Evolutionary conservation across 1,140 invertebrate genomes (phyloP), one percentile per base, ranked within the genome.

Genomic region (silkworm (Bombyx mori)): DNA sequence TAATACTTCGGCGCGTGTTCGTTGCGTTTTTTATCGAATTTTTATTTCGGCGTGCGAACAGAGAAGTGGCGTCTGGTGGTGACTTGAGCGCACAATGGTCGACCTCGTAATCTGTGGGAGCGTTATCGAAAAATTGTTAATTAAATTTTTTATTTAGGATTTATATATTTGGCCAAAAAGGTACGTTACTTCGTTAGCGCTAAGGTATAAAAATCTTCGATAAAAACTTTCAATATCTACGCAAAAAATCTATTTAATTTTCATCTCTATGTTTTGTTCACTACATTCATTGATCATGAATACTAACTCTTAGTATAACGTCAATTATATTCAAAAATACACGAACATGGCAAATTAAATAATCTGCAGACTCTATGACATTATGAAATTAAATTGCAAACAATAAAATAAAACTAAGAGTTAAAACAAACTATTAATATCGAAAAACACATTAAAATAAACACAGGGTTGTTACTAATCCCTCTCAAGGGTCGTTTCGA

Each of bases 21-120:
- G 68, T 44, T 60, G 63, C 68, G 66, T 76, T 85, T 83, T 86
- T 86, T 85, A 83, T 84, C 69, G 76, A 78, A 67, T 77, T 77
- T 82, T 80, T 77, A 73, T 79, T 78, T 73, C 73, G 63, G 61
- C 77, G 80, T 86, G 79, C 79, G 83, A 83, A 82, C 74, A 56
- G 49, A 69, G 73, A 82, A 83, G 75, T 79, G 75, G 72, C 78
- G 73, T 80, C 81, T 82, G 77, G 71, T 78, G 66, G 65, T 46
- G 82, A 78, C 73, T 72, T 60, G 64, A 57, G 57, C 61, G 45
- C 61, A 75, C 66, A 72, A 75, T 77, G 65, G 66, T 45, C 54
- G 48, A 53, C 54, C 35, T 58, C 58, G 52, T 43, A 48, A 43
- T 45, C 54, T 45, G 42, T 60, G 46, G 53, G 60, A 46, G 43